Evolutionary conservation across 1,140 invertebrate species (phyloP).

Genomic region (Acyrthosiphon pisum): DNA sequence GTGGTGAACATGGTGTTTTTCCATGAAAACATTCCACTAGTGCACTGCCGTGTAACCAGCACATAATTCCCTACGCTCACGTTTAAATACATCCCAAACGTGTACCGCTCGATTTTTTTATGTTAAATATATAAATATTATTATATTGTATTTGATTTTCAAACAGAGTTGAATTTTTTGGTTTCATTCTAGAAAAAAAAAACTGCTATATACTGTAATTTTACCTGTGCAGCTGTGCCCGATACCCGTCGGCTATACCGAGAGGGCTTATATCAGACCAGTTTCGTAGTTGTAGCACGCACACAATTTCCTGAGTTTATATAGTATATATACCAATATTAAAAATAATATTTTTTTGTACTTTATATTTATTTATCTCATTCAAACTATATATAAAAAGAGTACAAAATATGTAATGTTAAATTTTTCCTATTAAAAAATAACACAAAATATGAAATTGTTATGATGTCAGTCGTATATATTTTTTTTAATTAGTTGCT

Average conservation of each 20-base stretch:
- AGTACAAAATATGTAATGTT: neutral
- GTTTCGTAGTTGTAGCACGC: neutral
- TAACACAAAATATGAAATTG: neutral
- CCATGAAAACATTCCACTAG: constrained; percentile 39
- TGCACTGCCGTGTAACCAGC: constrained; percentile 40
- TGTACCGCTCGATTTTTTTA: neutral
- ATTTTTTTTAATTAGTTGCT: neutral
- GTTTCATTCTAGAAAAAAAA: neutral
- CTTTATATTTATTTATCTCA: neutral
- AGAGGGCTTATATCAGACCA: neutral
- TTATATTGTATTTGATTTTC: neutral
- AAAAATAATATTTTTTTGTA: neutral
- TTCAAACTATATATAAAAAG: neutral
- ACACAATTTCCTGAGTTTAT: neutral
- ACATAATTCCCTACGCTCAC: neutral
- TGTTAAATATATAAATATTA: neutral
- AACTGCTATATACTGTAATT: neutral
- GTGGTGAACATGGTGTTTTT: constrained; percentile 10
- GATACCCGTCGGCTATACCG: neutral
- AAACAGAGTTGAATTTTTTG: neutral
- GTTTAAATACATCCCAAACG: neutral
- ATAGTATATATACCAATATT: neutral
- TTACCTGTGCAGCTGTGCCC: constrained; percentile 6
- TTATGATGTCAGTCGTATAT: neutral
- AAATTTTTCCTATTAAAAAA: neutral